Base-by-base conservation (phyloP, 2,113 vertebrate genomes). In the Salvelinus alpinus region DNA sequence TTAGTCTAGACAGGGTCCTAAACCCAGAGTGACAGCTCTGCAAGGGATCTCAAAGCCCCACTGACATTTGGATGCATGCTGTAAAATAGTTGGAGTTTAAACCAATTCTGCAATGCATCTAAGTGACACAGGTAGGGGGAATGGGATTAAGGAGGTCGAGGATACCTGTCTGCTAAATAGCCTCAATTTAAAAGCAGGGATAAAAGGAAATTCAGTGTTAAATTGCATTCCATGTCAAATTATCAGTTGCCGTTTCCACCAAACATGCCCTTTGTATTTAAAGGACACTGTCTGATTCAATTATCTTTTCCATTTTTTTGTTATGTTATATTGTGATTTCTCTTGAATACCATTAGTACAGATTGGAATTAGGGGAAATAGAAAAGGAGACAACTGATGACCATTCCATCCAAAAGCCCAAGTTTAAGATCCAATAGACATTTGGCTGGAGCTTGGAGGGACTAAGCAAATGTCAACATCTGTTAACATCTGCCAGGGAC, bases 11-110 rank as follows among this genome's bases (percentile, higher is more conserved):
- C 91, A 91, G 91, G 38, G 90, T 60, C 93, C 92, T 94, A 95
- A 95, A 95, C 95, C 89, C 91, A 91, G 92, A 94, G 88, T 93
- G 95, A 95, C 95, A 95, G 93, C 92, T 87, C 91, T 91, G 92
- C 92, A 88, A 87, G 84, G 91, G 89, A 93, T 90, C 90, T 93
- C 93, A 92, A 90, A 92, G 92, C 92, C 89, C 65, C 93, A 92
- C 92, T 95, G 94, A 95, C 94, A 93, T 88, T 86, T 86, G 93
- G 92, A 89, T 92, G 90, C 90, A 91, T 87, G 91, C 91, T 94
- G 93, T 94, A 94, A 94, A 94, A 93, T 93, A 88, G 90, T 92
- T 93, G 90, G 91, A 90, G 90, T 93, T 95, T 91, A 93, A 93
- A 94, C 92, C 93, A 92, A 94, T 94, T 95, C 93, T 90, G 90